A percentile compares a stretch with the other conserved stretches of the same genome.
These are phyloP conservation scores for Carabus problematicus DNA, from an alignment of 2,888 invertebrate genomes.

Conservation along the genomic window DNA sequence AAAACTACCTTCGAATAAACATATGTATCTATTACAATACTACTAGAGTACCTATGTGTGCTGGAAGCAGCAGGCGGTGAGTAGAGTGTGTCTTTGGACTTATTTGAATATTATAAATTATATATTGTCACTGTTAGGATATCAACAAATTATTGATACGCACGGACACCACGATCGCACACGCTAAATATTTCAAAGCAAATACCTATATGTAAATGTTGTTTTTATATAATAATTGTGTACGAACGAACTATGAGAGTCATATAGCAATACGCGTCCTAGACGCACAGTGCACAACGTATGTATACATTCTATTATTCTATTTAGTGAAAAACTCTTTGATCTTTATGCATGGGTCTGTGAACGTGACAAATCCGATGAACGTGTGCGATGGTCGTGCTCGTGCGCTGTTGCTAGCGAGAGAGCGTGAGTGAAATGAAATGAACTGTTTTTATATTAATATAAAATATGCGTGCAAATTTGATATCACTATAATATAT, in stretches of 20 bases:
- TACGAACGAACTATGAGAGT: slow-evolving; percentile 1
- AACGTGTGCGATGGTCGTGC: slow-evolving; percentile 55
- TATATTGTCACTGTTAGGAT: slow-evolving; percentile 59
- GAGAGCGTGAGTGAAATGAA: slow-evolving; percentile 33
- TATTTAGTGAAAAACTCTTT: no score
- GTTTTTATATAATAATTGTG: not conserved
- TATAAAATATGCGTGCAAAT: slow-evolving; percentile 57
- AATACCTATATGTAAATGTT: slow-evolving; percentile 1
- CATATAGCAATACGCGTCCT: not conserved
- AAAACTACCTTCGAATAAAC: slow-evolving; percentile 41
- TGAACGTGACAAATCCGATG: slow-evolving; percentile 15
- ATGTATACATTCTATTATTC: no score
- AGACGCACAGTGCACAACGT: no score
- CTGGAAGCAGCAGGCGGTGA: slow-evolving; percentile 55
- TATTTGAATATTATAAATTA: slow-evolving; percentile 53
- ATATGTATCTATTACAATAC: slow-evolving; percentile 47
- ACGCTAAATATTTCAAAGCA: not conserved
- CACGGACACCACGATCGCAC: slow-evolving; percentile 23
- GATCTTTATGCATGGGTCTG: no score
- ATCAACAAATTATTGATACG: slow-evolving; percentile 50
- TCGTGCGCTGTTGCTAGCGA: slow-evolving; percentile 46
- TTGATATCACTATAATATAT: slow-evolving; percentile 59
- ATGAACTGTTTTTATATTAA: slow-evolving; percentile 49
- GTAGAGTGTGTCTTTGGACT: slow-evolving; percentile 55
- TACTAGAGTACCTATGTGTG: slow-evolving; percentile 61